These are phyloP conservation scores for Colossoma macropomum DNA, from an alignment of 2,113 vertebrate genomes.

Conservation along the genomic window DNA sequence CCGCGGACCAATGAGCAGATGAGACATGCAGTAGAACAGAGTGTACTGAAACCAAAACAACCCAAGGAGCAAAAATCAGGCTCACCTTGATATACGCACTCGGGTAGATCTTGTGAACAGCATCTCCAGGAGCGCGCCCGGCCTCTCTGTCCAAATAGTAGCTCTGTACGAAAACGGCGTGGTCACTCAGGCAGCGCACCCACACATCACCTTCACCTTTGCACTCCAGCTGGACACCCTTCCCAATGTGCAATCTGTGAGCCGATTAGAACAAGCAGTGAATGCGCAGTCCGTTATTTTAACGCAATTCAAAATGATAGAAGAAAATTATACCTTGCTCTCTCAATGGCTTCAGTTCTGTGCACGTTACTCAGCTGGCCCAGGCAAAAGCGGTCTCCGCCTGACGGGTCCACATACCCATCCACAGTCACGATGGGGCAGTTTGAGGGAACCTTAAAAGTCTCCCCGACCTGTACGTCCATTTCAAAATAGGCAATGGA, in stretches of 20 bases:
- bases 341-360: constrained; percentile 96
- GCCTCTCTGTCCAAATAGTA: constrained; percentile 97
- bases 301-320: background rate
- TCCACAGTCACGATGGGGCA: constrained; percentile 97
- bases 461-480: constrained; percentile 98
- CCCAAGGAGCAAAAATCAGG: background rate
- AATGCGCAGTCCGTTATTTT: background rate
- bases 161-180: constrained; percentile 97
- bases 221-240: constrained; percentile 96
- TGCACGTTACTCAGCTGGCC: constrained; percentile 98
- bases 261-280: background rate
- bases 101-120: constrained; percentile 98
- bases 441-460: constrained; percentile 95
- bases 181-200: constrained; percentile 96
- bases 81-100: constrained; percentile 96
- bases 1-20: background rate
- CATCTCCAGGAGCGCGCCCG: constrained; percentile 92
- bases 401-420: constrained; percentile 96
- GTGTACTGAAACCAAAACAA: background rate
- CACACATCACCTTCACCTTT: constrained; percentile 98
- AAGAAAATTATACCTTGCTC: constrained; percentile 84
- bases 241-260: constrained; percentile 93
- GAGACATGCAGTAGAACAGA: background rate
- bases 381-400: constrained; percentile 94
- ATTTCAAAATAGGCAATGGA: constrained; percentile 99